Percentiles rank a stretch among this genome's conserved stretches.
phyloP scores from a whole-genome alignment of 2,797 vertebrate genomes.

The Myotis vivesi region DNA sequence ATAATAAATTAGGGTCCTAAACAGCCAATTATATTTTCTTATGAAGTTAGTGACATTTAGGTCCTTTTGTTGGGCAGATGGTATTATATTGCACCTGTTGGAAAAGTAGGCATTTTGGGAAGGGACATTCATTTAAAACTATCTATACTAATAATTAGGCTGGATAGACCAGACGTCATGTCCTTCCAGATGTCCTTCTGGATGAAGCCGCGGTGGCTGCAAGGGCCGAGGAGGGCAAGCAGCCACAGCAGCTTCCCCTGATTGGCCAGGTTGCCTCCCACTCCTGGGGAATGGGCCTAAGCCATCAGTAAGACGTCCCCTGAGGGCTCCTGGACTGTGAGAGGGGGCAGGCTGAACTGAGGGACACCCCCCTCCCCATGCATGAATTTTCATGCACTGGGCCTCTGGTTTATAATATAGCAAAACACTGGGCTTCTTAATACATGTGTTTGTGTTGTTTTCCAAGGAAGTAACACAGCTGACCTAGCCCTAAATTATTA shows the following conservation, averaged over 20 bases:
- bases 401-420: slow-evolving; percentile 47
- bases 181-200: no score
- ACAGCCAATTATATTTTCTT: slow-evolving; percentile 49
- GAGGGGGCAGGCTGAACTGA: no score
- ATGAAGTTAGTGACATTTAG: slow-evolving; percentile 71
- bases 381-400: no score
- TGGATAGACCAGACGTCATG: no score
- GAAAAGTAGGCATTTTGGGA: slow-evolving; percentile 62
- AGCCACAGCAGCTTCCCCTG: no score
- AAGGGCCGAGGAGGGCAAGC: no score
- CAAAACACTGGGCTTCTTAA: slow-evolving; percentile 55
- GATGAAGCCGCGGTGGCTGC: no score
- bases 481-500: background rate
- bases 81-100: slow-evolving; percentile 69
- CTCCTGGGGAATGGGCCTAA: no score
- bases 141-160: background rate
- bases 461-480: background rate
- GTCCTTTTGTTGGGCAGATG: slow-evolving; percentile 72
- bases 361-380: no score
- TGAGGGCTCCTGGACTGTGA: no score
- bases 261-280: no score
- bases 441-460: slow-evolving; percentile 39
- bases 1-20: slow-evolving; percentile 55
- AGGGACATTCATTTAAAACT: slow-evolving; percentile 71
- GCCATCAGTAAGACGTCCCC: no score